Base-by-base conservation (phyloP, 2,113 vertebrate species). In the Oncorhynchus kisutch region DNA sequence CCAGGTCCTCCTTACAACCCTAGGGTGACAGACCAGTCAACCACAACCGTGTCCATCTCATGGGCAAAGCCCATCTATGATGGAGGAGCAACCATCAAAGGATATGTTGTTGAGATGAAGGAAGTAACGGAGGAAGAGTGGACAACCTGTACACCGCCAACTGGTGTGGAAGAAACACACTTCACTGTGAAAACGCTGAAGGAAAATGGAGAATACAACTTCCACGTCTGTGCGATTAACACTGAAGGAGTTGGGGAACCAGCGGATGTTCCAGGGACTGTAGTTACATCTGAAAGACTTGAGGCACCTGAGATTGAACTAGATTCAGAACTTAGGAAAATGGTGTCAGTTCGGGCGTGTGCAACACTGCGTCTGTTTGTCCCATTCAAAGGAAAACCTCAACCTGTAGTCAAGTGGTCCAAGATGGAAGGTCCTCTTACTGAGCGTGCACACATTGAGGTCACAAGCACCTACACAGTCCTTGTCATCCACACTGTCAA, bases 11-110 rank as follows among this genome's bases (percentile, higher is more conserved):
- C 97, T 88, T 97, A 89, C 82, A 98, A 98, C 90, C 95, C 96
- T 67, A 99, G 98, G 88, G 94, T 99, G 69, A 96, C 93, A 34
- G 96, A 96, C 65, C 94, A 96, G 79, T 98, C 97, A 25, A 96
- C 96, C 80, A 96, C 94, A 73, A 96, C 96, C 70, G 95, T 97
- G 66, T 97, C 97, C 7, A 90, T 99, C 78, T 90, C 94, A 64
- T 99, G 98, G 98, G 93, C 91, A 81, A 97, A 97, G 73, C 97
- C 98, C 54, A 95, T 99, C 86, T 99, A 99, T 89, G 97, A 99
- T 85, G 97, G 98, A 4, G 98, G 98, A 3, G 95, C 96, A 86
- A 83, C 92, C 54, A 89, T 98, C 71, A 96, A 88, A 81, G 98
- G 97, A 77, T 99, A 99, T 74, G 73, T 96, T 84, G 91, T 99